Percentiles rank a stretch among this genome's conserved stretches.
These are phyloP conservation scores for Tribolium madens DNA, from an alignment of 1,140 invertebrate species.

Conservation along the genomic window DNA sequence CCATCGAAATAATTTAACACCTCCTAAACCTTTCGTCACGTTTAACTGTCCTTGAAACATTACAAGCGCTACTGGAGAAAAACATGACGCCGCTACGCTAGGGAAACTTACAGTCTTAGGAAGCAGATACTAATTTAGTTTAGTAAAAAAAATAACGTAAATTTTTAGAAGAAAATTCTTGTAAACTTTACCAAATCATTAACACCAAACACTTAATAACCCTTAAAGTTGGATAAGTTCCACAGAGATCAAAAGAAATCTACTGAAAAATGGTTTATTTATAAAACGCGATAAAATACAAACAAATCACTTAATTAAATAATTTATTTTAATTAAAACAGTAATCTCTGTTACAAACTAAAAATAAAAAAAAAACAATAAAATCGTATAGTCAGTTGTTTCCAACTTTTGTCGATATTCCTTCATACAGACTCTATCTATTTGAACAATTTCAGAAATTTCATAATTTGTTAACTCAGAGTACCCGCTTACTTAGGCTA, in stretches of 20 bases:
- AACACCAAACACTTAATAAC: not conserved
- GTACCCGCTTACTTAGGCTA: too few relatives aligned
- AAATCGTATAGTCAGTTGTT: too few relatives aligned
- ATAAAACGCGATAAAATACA: not conserved
- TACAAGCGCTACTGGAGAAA: not conserved
- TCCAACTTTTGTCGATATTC: too few relatives aligned
- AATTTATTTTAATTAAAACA: not conserved
- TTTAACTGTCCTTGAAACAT: conserved; percentile 36
- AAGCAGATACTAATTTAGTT: not conserved
- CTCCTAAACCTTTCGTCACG: conserved; percentile 36
- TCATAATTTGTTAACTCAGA: too few relatives aligned
- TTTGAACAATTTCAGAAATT: too few relatives aligned
- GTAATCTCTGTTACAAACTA: too few relatives aligned
- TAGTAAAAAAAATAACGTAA: not conserved
- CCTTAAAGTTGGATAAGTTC: not conserved
- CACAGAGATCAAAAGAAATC: not conserved
- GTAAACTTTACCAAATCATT: not conserved
- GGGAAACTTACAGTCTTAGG: not conserved
- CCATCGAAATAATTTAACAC: conserved; percentile 36
- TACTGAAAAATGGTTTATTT: not conserved
- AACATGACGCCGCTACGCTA: not conserved
- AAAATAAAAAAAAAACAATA: too few relatives aligned
- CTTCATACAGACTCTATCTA: too few relatives aligned
- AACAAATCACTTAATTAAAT: not conserved
- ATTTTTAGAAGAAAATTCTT: not conserved